Evolutionary conservation across 2,888 invertebrate genomes (phyloP).

Genomic region (Ellobium chinense): DNA sequence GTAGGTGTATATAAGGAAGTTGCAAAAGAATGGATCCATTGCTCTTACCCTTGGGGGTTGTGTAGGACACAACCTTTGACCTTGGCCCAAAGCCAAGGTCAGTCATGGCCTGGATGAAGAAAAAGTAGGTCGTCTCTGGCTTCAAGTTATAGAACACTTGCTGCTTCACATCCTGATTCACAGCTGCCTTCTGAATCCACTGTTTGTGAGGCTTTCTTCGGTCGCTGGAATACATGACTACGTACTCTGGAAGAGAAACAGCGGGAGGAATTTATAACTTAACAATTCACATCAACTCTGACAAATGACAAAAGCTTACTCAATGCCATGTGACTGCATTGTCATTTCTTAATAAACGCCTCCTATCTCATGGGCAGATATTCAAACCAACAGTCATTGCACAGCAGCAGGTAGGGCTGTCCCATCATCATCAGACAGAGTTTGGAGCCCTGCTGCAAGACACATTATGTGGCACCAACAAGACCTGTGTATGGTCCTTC

Average conservation of each 20-base stretch:
- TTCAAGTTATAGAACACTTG: slow-evolving; percentile 9
- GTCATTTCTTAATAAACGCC: too few species aligned
- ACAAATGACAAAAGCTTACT: not conserved
- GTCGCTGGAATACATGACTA: slow-evolving; percentile 28
- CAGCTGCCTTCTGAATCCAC: slow-evolving; percentile 29
- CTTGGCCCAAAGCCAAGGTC: slow-evolving; percentile 26
- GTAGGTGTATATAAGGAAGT: too few species aligned
- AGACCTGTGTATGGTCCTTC: too few species aligned
- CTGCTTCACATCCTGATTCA: slow-evolving; percentile 7
- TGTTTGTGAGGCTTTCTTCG: slow-evolving; percentile 6
- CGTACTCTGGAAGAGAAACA: slow-evolving; percentile 16
- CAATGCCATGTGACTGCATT: not conserved
- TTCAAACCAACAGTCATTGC: too few species aligned
- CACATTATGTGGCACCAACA: too few species aligned
- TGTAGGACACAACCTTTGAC: slow-evolving; percentile 38
- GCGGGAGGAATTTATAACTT: not conserved
- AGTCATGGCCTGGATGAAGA: slow-evolving; percentile 35
- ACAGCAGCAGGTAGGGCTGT: too few species aligned
- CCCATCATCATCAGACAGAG: too few species aligned
- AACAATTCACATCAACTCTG: not conserved
- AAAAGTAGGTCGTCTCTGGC: slow-evolving; percentile 25
- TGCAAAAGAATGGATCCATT: too few species aligned
- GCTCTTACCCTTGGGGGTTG: slow-evolving; percentile 29
- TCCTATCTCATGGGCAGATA: too few species aligned
- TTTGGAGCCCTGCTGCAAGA: too few species aligned